phyloP scores from a whole-genome alignment of 2,888 invertebrate genomes.

The Athripsodes cinereus region DNA sequence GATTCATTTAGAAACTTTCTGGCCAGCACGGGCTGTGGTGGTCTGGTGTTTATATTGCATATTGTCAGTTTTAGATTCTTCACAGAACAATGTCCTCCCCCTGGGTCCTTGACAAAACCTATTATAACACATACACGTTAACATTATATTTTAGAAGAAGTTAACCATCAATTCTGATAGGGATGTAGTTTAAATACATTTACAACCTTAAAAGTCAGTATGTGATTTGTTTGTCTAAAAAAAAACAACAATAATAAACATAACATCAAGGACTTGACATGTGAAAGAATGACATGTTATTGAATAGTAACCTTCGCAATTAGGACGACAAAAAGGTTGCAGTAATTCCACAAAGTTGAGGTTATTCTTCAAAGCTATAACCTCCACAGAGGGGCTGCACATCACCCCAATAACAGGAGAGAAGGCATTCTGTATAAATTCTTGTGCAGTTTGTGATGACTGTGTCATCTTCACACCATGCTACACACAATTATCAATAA shows the following conservation, averaged over 20 bases:
- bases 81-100: conserved; percentile 64
- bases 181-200: not conserved
- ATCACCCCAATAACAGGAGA: conserved; percentile 84
- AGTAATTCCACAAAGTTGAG: conserved; percentile 83
- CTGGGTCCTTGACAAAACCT: conserved; percentile 83
- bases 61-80: conserved; percentile 73
- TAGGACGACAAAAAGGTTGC: conserved; percentile 79
- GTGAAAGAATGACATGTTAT: not conserved
- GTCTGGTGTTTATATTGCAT: conserved; percentile 74
- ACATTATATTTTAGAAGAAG: not conserved
- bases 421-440: conserved; percentile 86
- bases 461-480: conserved; percentile 32
- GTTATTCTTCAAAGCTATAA: conserved; percentile 83
- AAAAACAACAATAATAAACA: too few species aligned
- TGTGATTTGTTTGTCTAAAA: too few species aligned
- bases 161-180: not conserved
- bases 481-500: not conserved
- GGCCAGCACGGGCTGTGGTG: conserved; percentile 75
- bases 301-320: conserved; percentile 58
- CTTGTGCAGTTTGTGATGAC: conserved; percentile 58
- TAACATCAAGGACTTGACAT: not conserved
- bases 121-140: conserved; percentile 19
- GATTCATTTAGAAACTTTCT: conserved; percentile 81
- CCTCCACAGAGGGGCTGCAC: conserved; percentile 76
- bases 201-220: too few species aligned